Percentiles rank a stretch among this genome's conserved stretches.
phyloP scores from a whole-genome alignment of 2,888 invertebrate species.

The Pseudococcus longispinus region DNA sequence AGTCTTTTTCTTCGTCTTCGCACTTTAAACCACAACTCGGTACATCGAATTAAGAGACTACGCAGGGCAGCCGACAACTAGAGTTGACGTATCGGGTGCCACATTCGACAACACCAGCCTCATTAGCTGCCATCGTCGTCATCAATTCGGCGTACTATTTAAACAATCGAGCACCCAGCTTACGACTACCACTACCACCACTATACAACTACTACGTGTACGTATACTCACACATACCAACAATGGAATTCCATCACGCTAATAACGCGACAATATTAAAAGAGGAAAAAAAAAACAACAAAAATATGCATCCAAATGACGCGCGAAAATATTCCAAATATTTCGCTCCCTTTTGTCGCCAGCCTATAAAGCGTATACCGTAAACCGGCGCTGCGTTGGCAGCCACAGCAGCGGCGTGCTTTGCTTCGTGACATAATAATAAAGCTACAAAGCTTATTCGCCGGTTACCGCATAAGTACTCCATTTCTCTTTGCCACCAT shows the following conservation, averaged over 20 bases:
- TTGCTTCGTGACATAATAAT: background rate
- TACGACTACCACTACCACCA: background rate
- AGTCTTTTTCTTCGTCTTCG: too few species aligned
- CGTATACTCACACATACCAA: background rate
- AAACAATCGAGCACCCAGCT: background rate
- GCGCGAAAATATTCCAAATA: slow-evolving; percentile 26
- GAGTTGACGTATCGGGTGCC: background rate
- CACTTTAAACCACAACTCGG: background rate
- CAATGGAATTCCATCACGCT: slow-evolving; percentile 7
- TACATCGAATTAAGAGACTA: background rate
- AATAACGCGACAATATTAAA: background rate
- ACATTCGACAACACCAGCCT: background rate
- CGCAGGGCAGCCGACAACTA: background rate
- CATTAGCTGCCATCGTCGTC: background rate
- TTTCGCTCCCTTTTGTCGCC: background rate
- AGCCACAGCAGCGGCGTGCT: background rate
- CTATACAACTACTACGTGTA: too few species aligned
- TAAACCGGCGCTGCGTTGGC: background rate
- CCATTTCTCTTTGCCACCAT: background rate
- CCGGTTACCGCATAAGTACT: background rate
- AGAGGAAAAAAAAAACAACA: background rate
- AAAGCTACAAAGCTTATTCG: background rate
- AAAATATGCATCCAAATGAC: background rate
- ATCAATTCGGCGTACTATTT: background rate
- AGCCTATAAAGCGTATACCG: background rate